Percentiles rank a stretch among this genome's conserved stretches.
These are phyloP conservation scores for Patiria pectinifera DNA, from an alignment of 53 echinoderm and acorn worm genomes.

Conservation along the genomic window DNA sequence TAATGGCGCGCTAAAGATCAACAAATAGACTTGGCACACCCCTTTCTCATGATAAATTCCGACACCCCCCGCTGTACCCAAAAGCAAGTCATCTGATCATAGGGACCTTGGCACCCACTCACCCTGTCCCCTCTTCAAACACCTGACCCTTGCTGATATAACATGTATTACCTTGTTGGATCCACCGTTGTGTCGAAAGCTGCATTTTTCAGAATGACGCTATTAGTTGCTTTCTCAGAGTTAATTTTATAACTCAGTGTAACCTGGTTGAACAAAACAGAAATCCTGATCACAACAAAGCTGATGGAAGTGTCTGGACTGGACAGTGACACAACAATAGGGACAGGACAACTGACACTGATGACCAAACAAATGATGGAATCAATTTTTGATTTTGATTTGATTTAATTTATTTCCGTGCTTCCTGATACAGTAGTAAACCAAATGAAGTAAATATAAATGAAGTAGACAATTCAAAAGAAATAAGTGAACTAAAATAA, in stretches of 20 bases:
- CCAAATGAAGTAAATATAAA: too few relatives aligned
- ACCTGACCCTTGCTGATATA: background rate
- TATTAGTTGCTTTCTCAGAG: background rate
- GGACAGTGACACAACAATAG: background rate
- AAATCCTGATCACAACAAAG: background rate
- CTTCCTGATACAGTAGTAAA: too few relatives aligned
- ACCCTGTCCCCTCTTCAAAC: background rate
- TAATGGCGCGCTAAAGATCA: too few relatives aligned
- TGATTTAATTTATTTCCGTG: too few relatives aligned
- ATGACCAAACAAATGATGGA: background rate
- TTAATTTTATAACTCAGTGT: conserved; percentile 53
- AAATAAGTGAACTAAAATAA: too few relatives aligned
- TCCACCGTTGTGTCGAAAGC: conserved; percentile 24
- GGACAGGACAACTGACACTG: background rate
- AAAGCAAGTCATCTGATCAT: too few relatives aligned
- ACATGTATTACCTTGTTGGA: conserved; percentile 22
- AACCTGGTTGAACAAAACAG: background rate
- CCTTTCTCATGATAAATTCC: too few relatives aligned
- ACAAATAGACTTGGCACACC: too few relatives aligned
- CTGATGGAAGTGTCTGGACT: background rate
- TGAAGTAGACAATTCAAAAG: too few relatives aligned
- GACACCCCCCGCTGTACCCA: too few relatives aligned
- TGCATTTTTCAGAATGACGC: background rate
- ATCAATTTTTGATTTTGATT: too few relatives aligned
- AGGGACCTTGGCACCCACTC: background rate